These are phyloP conservation scores for Hydrochoerus hydrochaeris DNA, from an alignment of 2,113 vertebrate species.

Conservation along the genomic window DNA sequence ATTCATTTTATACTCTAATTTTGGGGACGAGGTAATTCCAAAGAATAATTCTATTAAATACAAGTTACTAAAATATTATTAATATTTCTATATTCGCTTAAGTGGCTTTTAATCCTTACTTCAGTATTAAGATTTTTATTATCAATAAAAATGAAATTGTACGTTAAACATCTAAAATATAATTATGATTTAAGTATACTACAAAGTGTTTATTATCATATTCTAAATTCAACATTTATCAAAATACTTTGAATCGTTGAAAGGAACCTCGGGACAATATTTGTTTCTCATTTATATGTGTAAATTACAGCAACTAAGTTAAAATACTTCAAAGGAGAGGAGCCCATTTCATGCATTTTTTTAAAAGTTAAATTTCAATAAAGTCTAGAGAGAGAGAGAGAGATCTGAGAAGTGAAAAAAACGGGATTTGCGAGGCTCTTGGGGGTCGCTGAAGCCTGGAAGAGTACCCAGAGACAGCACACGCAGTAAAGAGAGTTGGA, in stretches of 20 bases:
- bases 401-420: not conserved
- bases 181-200: slow-evolving; percentile 67
- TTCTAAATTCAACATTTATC: slow-evolving; percentile 56
- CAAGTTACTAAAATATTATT: slow-evolving; percentile 53
- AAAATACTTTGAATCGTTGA: slow-evolving; percentile 68
- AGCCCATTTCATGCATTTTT: not conserved
- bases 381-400: not conserved
- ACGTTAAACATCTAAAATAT: slow-evolving; percentile 63
- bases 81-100: slow-evolving; percentile 61
- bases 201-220: slow-evolving; percentile 44
- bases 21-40: slow-evolving; percentile 67
- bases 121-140: slow-evolving; percentile 70
- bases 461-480: not conserved
- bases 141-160: slow-evolving; percentile 71
- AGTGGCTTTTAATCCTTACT: slow-evolving; percentile 71
- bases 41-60: slow-evolving; percentile 68
- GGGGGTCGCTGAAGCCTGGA: not conserved
- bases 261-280: not conserved
- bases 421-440: not conserved
- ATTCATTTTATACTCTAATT: slow-evolving; percentile 67
- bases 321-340: slow-evolving; percentile 27
- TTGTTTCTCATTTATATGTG: slow-evolving; percentile 25
- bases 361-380: slow-evolving; percentile 3
- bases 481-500: not conserved
- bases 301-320: slow-evolving; percentile 14